phyloP scores from a whole-genome alignment of 2,797 vertebrate species.

The Hoplostethus atlanticus region DNA sequence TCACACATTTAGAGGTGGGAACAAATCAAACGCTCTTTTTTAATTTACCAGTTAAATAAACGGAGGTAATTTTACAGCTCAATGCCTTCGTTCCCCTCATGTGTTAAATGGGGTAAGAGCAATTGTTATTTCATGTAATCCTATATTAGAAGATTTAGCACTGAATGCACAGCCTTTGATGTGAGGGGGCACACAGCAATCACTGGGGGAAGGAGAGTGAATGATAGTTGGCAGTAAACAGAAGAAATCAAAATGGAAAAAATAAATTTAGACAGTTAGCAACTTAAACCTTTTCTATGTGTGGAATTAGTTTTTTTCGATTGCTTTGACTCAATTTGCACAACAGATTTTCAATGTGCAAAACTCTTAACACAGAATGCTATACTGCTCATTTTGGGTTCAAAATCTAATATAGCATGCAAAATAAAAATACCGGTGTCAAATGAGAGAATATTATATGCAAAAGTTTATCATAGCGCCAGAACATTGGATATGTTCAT shows the following conservation, averaged over 20 bases:
- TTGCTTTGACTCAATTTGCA: too few relatives aligned
- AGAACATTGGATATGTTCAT: too few relatives aligned
- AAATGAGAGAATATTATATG: too few relatives aligned
- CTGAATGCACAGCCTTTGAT: constrained; percentile 16
- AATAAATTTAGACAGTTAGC: constrained; percentile 5
- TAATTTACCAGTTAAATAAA: constrained; percentile 25
- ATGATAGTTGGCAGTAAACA: not conserved
- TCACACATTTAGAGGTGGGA: not conserved
- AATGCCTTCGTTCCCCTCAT: constrained; percentile 22
- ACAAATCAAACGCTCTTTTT: constrained; percentile 4
- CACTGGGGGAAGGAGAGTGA: not conserved
- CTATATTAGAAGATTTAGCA: constrained; percentile 27
- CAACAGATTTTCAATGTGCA: too few relatives aligned
- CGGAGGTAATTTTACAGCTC: constrained; percentile 54
- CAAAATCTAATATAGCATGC: too few relatives aligned
- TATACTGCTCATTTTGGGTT: too few relatives aligned
- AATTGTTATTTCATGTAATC: constrained; percentile 20
- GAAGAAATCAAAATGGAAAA: constrained; percentile 5
- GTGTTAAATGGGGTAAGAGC: constrained; percentile 16
- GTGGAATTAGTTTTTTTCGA: too few relatives aligned
- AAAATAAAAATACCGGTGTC: too few relatives aligned
- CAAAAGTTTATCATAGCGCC: too few relatives aligned
- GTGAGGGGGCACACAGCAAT: not conserved
- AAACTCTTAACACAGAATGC: too few relatives aligned
- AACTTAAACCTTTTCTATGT: not conserved